Percentiles rank a stretch among this genome's conserved stretches.
phyloP scores from a whole-genome alignment of 2,113 vertebrate genomes.

The Aythya baeri region DNA sequence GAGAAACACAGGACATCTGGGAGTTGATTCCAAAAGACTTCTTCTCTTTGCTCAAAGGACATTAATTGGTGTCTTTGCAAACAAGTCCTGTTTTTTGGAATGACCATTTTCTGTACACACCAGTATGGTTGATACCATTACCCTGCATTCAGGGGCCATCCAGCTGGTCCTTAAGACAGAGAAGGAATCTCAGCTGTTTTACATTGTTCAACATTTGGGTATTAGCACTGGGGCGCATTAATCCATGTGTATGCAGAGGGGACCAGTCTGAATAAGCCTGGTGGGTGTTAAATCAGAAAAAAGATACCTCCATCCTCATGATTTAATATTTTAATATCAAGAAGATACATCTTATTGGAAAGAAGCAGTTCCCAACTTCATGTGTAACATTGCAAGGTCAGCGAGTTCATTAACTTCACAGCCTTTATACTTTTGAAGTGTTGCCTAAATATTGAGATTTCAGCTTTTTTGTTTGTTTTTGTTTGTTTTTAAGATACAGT shows the following conservation, averaged over 20 bases:
- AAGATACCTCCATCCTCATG: neutral
- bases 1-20: neutral
- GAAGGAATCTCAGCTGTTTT: neutral
- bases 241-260: neutral
- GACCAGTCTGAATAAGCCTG: neutral
- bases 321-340: neutral
- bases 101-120: neutral
- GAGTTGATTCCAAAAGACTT: neutral
- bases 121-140: accelerated
- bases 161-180: neutral
- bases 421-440: neutral
- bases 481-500: neutral
- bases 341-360: neutral
- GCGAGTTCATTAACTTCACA: neutral
- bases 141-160: neutral
- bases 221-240: neutral
- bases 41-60: neutral
- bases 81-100: neutral
- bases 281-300: neutral
- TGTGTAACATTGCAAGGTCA: neutral
- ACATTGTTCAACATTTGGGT: neutral
- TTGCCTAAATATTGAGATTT: neutral
- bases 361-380: neutral
- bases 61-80: neutral
- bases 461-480: neutral